Evolutionary conservation across 2,797 vertebrate genomes (phyloP).

Genomic region (Sphenopsis melanotis): DNA sequence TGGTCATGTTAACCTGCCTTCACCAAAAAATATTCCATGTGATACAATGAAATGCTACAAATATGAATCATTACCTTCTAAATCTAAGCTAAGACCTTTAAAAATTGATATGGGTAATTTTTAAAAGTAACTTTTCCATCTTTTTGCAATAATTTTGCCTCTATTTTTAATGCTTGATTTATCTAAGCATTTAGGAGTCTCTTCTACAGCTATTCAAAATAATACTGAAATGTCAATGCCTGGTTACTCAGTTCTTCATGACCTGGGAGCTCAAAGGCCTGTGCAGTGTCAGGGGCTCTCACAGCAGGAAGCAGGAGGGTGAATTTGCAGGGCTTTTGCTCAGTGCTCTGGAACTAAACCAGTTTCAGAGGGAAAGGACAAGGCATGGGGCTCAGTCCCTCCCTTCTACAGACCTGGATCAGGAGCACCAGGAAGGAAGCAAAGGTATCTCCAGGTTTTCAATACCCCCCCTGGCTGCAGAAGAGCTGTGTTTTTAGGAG

Average conservation of each 20-base stretch:
- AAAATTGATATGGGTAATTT: neutral
- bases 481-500: neutral
- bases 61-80: slow-evolving; percentile 31
- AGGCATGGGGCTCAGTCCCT: neutral
- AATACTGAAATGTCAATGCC: neutral
- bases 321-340: neutral
- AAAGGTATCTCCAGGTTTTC: neutral
- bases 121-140: neutral
- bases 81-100: neutral
- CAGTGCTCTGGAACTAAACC: neutral
- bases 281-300: neutral
- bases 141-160: neutral
- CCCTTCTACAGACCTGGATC: neutral
- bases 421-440: neutral
- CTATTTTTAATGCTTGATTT: neutral
- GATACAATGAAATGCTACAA: neutral
- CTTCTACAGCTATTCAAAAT: neutral
- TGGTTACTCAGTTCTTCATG: neutral
- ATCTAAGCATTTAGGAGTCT: neutral
- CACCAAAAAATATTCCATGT: neutral
- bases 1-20: slow-evolving; percentile 35
- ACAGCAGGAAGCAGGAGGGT: neutral
- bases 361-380: neutral
- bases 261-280: neutral
- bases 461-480: neutral